A percentile compares a stretch with the other conserved stretches of the same genome.
phyloP scores from a whole-genome alignment of 2,797 vertebrate genomes.

The Premnoplex brunnescens region DNA sequence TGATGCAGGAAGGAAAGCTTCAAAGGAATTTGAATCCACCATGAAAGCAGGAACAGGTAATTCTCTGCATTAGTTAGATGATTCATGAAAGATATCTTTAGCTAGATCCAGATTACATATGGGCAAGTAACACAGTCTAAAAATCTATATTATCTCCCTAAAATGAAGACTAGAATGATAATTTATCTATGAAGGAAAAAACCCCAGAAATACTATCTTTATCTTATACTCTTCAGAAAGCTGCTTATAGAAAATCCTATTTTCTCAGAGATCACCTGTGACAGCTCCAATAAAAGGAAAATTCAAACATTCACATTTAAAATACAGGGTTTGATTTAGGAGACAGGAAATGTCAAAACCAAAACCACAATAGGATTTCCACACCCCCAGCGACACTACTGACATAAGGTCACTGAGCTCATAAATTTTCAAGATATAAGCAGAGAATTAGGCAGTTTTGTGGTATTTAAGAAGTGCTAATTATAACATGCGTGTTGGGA shows the following conservation, averaged over 20 bases:
- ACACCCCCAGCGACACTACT: background rate
- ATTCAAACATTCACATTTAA: slow-evolving; percentile 15
- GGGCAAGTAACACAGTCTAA: background rate
- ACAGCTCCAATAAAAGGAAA: slow-evolving; percentile 68
- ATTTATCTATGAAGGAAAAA: background rate
- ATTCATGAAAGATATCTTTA: background rate
- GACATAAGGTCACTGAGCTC: background rate
- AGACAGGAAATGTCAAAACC: background rate
- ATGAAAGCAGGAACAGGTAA: background rate
- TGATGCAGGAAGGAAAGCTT: slow-evolving; percentile 26
- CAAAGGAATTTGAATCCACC: slow-evolving; percentile 30
- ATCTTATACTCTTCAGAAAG: slow-evolving; percentile 17
- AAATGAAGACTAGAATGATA: background rate
- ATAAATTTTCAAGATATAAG: background rate
- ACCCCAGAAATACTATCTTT: background rate
- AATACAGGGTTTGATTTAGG: background rate
- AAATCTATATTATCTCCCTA: background rate
- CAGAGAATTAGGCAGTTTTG: background rate
- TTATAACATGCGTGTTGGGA: background rate
- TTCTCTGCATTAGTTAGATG: background rate
- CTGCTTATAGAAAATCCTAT: slow-evolving; percentile 58
- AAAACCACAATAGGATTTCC: background rate
- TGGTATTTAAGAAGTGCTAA: background rate
- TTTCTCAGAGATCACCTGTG: slow-evolving; percentile 54
- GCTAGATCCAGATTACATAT: background rate